phyloP scores from a whole-genome alignment of 2,797 vertebrate genomes.

The Podarcis lilfordi region DNA sequence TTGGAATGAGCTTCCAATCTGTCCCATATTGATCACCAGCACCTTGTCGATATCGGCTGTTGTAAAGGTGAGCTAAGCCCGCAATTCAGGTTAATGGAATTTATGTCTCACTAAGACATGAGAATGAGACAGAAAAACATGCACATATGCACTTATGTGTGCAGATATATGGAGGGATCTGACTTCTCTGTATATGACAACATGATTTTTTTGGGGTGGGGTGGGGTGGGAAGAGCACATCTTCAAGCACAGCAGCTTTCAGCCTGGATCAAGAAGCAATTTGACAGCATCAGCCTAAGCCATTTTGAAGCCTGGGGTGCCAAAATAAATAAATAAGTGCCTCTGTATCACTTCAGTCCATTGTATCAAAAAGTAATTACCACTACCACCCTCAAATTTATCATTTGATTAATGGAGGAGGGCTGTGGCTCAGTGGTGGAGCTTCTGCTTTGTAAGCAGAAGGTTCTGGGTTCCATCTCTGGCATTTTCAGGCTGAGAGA shows the following conservation, averaged over 20 bases:
- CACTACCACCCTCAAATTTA: no score
- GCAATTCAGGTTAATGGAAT: constrained; percentile 63
- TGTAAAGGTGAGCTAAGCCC: constrained; percentile 70
- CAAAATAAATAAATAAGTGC: no score
- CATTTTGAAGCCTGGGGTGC: no score
- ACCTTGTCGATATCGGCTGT: constrained; percentile 63
- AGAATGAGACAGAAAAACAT: constrained; percentile 5
- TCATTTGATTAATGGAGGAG: no score
- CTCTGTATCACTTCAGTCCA: no score
- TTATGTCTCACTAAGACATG: constrained; percentile 47
- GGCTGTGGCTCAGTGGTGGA: no score
- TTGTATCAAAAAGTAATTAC: no score
- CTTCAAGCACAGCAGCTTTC: not conserved
- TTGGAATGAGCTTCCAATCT: constrained; percentile 75
- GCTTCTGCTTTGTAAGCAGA: no score
- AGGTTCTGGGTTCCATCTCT: no score
- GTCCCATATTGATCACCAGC: constrained; percentile 69
- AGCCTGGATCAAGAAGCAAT: not conserved
- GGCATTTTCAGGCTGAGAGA: no score
- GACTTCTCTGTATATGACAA: constrained; percentile 36
- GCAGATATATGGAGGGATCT: not conserved
- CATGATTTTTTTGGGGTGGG: not conserved
- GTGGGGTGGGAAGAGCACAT: no score
- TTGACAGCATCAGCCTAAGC: no score
- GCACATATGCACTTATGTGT: constrained; percentile 13